Base-by-base conservation (phyloP, 2,797 vertebrate genomes). In the Gymnothorax javanicus region DNA sequence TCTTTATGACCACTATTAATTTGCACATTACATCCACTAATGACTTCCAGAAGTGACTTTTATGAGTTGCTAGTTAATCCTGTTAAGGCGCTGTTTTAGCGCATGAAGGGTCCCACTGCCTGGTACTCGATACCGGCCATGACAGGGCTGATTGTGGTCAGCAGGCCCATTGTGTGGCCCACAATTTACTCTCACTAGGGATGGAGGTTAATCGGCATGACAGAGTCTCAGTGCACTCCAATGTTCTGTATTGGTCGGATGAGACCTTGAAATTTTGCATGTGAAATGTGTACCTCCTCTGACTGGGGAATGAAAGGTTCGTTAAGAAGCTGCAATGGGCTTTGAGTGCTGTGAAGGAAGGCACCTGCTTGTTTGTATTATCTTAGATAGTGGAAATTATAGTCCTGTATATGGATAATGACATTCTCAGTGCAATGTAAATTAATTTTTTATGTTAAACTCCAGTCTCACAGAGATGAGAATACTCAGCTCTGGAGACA, bases 401-500 rank as follows among this genome's bases (percentile, higher is more conserved):
- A 25, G 23, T 69, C 23, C n/a, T 7, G 64, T n/a, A 43, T 2
- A 43, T 43, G 33, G 33, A 43, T 43, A 43, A 43, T 43, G 52
- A 82, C 71, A 67, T 83, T 60, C 85, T 82, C 77, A 59, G 60
- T 82, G 75, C 27, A 25, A 64, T 52, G 67, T 87, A 58, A 79
- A 87, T 83, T 69, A 23, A 27, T 71, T 71, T 71, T 43, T 13
- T 43, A 81, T 69, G 50, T 71, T 27, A 73, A 25, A 71, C 64
- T 87, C 50, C 58, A 56, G 58, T 88, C 60, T 83, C 50, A 33
- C 12, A 50, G 64, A 33, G 62, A 87, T 85, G 57, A 52, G 86
- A 87, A 56, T 77, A 12, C 33, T 86, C 82, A 52, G 50, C 57
- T 84, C 67, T 88, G 67, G 60, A 15, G 73, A 59, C n/a, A 84